These are phyloP conservation scores for Nothobranchius kuhntae DNA, from an alignment of 2,113 vertebrate species.

Conservation along the genomic window DNA sequence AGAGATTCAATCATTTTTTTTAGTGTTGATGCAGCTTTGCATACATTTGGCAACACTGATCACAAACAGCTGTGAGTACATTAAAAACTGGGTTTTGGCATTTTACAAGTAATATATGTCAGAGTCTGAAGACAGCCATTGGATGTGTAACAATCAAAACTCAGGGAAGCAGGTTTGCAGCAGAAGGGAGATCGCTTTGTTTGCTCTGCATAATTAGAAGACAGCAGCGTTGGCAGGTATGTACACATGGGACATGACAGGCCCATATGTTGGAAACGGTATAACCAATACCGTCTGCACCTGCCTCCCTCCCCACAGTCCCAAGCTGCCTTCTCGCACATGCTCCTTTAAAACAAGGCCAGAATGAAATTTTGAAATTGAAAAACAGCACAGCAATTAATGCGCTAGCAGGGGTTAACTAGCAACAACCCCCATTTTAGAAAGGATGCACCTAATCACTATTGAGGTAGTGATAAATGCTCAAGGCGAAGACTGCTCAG, in stretches of 20 bases:
- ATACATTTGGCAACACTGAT: conserved; percentile 6
- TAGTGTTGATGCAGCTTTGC: too few relatives aligned
- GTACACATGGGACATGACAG: conserved; percentile 76
- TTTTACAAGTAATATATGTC: conserved; percentile 56
- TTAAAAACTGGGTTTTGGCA: conserved; percentile 33
- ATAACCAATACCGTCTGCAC: conserved; percentile 74
- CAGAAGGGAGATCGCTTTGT: conserved; percentile 77
- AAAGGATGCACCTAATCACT: conserved; percentile 57
- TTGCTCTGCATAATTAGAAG: conserved; percentile 81
- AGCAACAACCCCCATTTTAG: conserved; percentile 52
- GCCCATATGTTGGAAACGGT: conserved; percentile 75
- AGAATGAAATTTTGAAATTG: conserved; percentile 38
- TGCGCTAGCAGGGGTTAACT: conserved; percentile 59
- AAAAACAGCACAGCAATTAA: conserved; percentile 56
- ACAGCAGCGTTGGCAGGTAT: conserved; percentile 77
- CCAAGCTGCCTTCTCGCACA: conserved; percentile 55
- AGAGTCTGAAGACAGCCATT: conserved; percentile 61
- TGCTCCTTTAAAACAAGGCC: conserved; percentile 44
- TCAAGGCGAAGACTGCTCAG: conserved; percentile 49
- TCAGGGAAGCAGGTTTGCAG: conserved; percentile 66
- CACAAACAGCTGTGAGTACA: conserved; percentile 18
- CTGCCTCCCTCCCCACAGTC: conserved; percentile 59
- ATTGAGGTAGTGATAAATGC: conserved; percentile 55
- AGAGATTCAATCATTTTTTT: too few relatives aligned
- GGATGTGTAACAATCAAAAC: conserved; percentile 72